These are phyloP conservation scores for Philonicus albiceps DNA, from an alignment of 2,888 invertebrate species.

Conservation along the genomic window DNA sequence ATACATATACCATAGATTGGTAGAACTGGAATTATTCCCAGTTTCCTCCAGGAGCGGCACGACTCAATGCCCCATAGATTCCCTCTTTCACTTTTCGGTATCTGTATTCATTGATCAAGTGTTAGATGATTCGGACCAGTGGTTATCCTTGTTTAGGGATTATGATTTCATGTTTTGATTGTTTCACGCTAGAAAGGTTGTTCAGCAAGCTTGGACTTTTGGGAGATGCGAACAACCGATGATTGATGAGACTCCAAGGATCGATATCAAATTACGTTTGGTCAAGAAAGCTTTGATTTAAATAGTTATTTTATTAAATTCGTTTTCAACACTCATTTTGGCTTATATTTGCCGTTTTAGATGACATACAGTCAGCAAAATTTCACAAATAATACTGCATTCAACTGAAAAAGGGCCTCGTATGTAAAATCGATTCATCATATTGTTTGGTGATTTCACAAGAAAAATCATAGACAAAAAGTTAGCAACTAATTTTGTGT, in stretches of 20 bases:
- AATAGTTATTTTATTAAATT: not conserved
- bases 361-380: not conserved
- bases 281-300: conserved; percentile 25
- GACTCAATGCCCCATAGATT: conserved; percentile 5
- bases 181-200: conserved; percentile 36
- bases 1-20: not conserved
- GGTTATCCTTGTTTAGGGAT: conserved; percentile 44
- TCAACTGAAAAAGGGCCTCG: too few relatives aligned
- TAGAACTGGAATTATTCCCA: not conserved
- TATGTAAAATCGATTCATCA: too few relatives aligned
- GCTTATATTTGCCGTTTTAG: not conserved
- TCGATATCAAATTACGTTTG: conserved; percentile 37
- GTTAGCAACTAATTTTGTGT: too few relatives aligned
- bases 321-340: not conserved
- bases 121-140: conserved; percentile 37
- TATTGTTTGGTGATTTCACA: too few relatives aligned
- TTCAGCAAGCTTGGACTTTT: conserved; percentile 30
- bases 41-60: not conserved
- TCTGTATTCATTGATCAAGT: conserved; percentile 31
- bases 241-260: conserved; percentile 42
- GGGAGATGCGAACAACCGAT: not conserved
- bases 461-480: too few relatives aligned
- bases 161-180: conserved; percentile 43
- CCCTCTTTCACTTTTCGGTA: not conserved
- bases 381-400: too few relatives aligned